Percentiles rank a stretch among this genome's conserved stretches.
Conservation (phyloP, 2,888 invertebrate species). For the Orthosia cruda region DNA sequence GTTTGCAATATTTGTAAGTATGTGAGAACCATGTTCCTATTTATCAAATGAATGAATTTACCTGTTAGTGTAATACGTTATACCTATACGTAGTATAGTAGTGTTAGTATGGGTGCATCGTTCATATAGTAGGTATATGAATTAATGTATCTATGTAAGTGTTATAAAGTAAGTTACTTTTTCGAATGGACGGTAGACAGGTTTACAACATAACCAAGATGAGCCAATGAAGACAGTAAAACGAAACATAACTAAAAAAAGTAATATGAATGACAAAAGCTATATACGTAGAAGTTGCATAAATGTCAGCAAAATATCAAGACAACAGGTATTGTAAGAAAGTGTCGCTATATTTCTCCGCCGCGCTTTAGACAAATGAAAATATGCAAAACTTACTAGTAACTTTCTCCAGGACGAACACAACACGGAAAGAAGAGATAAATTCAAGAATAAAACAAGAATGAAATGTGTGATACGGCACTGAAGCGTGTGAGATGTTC, state of each 20-base stretch:
- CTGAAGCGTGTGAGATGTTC: constrained; percentile 22
- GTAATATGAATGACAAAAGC: background rate
- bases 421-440: constrained; percentile 22
- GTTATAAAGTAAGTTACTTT: too few relatives aligned
- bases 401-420: constrained; percentile 29
- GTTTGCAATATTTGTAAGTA: too few relatives aligned
- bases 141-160: too few relatives aligned
- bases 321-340: constrained; percentile 10
- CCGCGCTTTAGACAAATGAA: constrained; percentile 31
- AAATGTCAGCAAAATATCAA: constrained; percentile 7
- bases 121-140: too few relatives aligned
- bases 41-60: too few relatives aligned
- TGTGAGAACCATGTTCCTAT: too few relatives aligned
- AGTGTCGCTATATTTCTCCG: constrained; percentile 21
- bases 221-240: background rate
- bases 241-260: background rate
- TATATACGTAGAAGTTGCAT: background rate
- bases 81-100: too few relatives aligned
- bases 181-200: too few relatives aligned
- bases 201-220: background rate
- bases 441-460: constrained; percentile 30
- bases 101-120: too few relatives aligned
- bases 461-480: constrained; percentile 2
- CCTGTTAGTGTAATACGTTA: too few relatives aligned
- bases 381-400: constrained; percentile 33